Percentiles rank a stretch among this genome's conserved stretches.
phyloP scores from a whole-genome alignment of 2,888 invertebrate species.

The Ramazzottius varieornatus region DNA sequence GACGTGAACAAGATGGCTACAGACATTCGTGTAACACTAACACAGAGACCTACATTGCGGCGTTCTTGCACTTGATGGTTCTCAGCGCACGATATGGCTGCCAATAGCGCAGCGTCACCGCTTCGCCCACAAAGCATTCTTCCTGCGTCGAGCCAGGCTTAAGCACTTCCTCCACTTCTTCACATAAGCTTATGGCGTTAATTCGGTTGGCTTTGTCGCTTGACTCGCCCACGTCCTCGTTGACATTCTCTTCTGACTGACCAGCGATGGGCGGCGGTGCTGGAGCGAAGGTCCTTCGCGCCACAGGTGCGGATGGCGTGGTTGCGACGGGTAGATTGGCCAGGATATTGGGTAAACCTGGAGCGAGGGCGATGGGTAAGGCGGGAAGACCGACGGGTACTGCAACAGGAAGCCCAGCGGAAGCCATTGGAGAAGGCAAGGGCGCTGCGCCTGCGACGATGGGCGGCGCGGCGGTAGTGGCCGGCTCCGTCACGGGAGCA shows the following conservation, averaged over 20 bases:
- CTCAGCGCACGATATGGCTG: slow-evolving; percentile 1
- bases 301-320: too few species aligned
- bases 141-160: background rate
- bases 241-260: too few species aligned
- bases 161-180: background rate
- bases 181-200: background rate
- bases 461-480: background rate
- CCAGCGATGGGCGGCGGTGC: too few species aligned
- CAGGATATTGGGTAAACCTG: background rate
- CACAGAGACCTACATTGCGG: too few species aligned
- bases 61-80: background rate
- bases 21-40: too few species aligned
- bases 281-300: too few species aligned
- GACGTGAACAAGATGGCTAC: too few species aligned
- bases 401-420: background rate
- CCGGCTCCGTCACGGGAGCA: background rate
- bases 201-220: too few species aligned
- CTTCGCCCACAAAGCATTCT: background rate
- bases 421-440: background rate
- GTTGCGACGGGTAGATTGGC: background rate
- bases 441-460: background rate
- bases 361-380: background rate
- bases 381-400: background rate
- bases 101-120: background rate
- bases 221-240: too few species aligned